A percentile compares a stretch with the other conserved stretches of the same genome.
Conservation (phyloP, 2,888 invertebrate genomes). For the Pogonocherus hispidulus region DNA sequence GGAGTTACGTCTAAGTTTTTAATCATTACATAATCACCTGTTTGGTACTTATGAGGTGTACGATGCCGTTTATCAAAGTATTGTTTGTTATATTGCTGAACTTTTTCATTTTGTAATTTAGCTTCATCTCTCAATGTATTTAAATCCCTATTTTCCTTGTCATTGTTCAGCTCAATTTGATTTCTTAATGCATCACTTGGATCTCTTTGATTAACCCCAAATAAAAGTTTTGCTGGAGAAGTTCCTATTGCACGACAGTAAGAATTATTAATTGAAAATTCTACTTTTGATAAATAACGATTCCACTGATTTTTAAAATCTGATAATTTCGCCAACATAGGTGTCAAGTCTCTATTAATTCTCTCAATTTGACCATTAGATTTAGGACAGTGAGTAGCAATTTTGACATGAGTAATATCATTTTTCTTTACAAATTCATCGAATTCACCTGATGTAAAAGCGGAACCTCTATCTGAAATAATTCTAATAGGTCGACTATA, state of each 20-base stretch:
- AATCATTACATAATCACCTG: too few species aligned
- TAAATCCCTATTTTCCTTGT: conserved; percentile 9
- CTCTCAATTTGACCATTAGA: not conserved
- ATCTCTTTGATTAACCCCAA: conserved; percentile 25
- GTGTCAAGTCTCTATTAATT: conserved; percentile 15
- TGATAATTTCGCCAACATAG: conserved; percentile 27
- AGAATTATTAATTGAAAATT: conserved; percentile 34
- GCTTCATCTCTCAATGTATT: conserved; percentile 15
- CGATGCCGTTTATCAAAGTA: conserved; percentile 29
- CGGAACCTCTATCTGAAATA: not conserved
- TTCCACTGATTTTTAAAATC: conserved; percentile 31
- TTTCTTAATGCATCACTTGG: conserved; percentile 16
- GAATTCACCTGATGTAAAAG: not conserved
- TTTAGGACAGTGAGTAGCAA: conserved; percentile 25
- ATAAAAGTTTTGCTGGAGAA: conserved; percentile 8
- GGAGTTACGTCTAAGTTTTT: too few species aligned
- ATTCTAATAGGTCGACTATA: conserved; percentile 9
- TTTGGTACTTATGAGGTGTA: not conserved
- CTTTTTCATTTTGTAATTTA: conserved; percentile 4
- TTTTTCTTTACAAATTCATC: not conserved
- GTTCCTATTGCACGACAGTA: conserved; percentile 12
- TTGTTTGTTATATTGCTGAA: conserved; percentile 24
- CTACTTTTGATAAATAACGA: conserved; percentile 28
- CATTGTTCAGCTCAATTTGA: not conserved
- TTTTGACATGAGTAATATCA: conserved; percentile 25